phyloP scores from a whole-genome alignment of 2,888 invertebrate species.

The Emmelina monodactyla region DNA sequence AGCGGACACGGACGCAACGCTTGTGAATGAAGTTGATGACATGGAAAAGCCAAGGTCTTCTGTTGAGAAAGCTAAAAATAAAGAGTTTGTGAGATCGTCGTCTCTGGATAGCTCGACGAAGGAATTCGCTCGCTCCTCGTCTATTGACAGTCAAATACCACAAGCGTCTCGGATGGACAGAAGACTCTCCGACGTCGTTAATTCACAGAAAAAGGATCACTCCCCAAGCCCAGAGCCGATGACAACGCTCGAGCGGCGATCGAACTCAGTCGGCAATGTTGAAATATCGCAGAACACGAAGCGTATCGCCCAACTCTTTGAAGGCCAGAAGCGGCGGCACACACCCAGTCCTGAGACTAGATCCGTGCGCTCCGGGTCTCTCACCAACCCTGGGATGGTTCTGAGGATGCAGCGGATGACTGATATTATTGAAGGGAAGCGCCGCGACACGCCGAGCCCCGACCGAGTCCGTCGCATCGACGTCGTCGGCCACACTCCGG shows the following conservation, averaged over 20 bases:
- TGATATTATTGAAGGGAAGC: constrained; percentile 44
- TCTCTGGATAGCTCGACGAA: constrained; percentile 11
- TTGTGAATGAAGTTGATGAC: constrained; percentile 17
- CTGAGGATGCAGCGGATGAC: constrained; percentile 40
- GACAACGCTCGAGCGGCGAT: constrained; percentile 22
- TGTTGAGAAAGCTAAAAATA: constrained; percentile 5
- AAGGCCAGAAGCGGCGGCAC: constrained; percentile 31
- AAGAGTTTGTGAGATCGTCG: constrained; percentile 7
- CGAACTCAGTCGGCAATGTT: constrained; percentile 34
- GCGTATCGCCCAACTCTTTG: constrained; percentile 42
- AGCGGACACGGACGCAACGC: constrained; percentile 35
- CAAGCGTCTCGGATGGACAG: constrained; percentile 26
- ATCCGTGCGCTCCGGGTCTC: constrained; percentile 27
- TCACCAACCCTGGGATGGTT: constrained; percentile 34
- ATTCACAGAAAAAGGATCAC: constrained; percentile 22
- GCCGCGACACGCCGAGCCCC: constrained; percentile 31
- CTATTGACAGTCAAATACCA: constrained; percentile 20
- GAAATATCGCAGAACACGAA: constrained; percentile 29
- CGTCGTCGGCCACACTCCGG: constrained; percentile 35
- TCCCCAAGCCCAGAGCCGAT: constrained; percentile 31
- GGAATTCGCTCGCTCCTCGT: constrained; percentile 9
- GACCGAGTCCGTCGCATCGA: constrained; percentile 30
- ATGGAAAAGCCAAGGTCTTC: neutral
- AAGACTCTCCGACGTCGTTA: constrained; percentile 28
- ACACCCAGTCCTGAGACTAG: constrained; percentile 35